Evolutionary conservation across 2,113 vertebrate species (phyloP).

Genomic region (Butastur rufipennis): DNA sequence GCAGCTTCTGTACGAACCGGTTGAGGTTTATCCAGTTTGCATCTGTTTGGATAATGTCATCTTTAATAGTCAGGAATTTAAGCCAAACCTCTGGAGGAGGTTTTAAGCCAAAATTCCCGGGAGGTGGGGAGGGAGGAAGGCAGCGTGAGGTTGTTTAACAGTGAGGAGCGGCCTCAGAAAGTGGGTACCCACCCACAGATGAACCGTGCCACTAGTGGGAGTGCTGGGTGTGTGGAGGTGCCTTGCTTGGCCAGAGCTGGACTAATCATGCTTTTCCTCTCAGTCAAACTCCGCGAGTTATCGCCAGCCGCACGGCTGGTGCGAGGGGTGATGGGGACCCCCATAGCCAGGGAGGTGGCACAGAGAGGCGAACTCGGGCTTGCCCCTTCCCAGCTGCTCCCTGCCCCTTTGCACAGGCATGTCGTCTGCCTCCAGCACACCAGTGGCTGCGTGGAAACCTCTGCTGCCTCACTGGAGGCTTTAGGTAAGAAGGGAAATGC

Average conservation of each 20-base stretch:
- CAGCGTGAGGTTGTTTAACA: not conserved
- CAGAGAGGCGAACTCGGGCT: not conserved
- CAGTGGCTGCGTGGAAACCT: not conserved
- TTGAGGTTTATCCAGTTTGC: not conserved
- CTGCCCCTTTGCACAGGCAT: not conserved
- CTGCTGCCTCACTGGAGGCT: not conserved
- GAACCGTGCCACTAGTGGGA: not conserved
- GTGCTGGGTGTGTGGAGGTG: fast-evolving
- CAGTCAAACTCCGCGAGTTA: not conserved
- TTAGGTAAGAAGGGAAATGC: not conserved
- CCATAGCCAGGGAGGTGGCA: not conserved
- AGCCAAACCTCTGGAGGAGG: not conserved
- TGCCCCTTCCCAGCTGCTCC: not conserved
- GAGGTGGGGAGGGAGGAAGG: not conserved
- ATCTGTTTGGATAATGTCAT: not conserved
- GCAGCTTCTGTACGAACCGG: not conserved
- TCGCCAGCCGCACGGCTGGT: fast-evolving
- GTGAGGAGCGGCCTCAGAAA: not conserved
- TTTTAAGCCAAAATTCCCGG: not conserved
- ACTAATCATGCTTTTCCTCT: not conserved
- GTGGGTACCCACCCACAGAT: not conserved
- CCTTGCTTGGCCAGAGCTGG: not conserved
- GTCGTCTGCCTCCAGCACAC: not conserved
- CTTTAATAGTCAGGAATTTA: not conserved
- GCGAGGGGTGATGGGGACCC: fast-evolving